These are phyloP conservation scores for Cephus nigrinus DNA, from an alignment of 2,888 invertebrate genomes.

Conservation along the genomic window DNA sequence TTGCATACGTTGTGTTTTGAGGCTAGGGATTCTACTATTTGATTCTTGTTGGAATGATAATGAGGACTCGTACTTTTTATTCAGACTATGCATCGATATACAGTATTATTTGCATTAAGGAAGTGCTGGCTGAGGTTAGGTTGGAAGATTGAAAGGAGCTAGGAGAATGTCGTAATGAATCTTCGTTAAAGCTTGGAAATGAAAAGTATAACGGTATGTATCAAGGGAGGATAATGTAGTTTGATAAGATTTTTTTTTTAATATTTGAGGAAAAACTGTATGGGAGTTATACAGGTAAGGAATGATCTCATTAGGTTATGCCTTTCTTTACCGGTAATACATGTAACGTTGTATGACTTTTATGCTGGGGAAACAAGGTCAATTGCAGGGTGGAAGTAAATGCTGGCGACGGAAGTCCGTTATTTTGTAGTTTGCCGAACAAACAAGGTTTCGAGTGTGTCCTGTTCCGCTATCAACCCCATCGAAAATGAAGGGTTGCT, in stretches of 20 bases:
- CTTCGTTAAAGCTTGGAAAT: slow-evolving; percentile 32
- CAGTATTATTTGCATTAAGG: neutral
- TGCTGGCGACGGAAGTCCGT: slow-evolving; percentile 18
- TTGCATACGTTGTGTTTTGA: neutral
- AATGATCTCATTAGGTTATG: neutral
- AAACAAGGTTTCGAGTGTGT: slow-evolving; percentile 33
- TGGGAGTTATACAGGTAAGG: neutral
- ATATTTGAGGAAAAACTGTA: neutral
- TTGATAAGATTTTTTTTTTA: neutral
- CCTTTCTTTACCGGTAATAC: neutral
- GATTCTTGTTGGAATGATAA: neutral
- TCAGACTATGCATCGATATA: neutral
- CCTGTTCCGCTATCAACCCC: neutral
- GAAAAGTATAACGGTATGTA: neutral
- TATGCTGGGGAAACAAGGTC: neutral
- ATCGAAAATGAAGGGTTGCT: slow-evolving; percentile 37
- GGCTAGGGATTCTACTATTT: neutral
- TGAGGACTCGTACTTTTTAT: neutral
- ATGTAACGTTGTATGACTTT: neutral
- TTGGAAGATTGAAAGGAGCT: slow-evolving; percentile 24
- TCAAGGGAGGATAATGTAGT: neutral
- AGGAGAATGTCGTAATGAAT: slow-evolving; percentile 39
- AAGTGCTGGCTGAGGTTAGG: slow-evolving; percentile 19
- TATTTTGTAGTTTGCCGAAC: slow-evolving; percentile 29
- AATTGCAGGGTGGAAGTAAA: neutral